Conservation (phyloP, 1,140 invertebrate genomes). For the Apolygus lucorum region DNA sequence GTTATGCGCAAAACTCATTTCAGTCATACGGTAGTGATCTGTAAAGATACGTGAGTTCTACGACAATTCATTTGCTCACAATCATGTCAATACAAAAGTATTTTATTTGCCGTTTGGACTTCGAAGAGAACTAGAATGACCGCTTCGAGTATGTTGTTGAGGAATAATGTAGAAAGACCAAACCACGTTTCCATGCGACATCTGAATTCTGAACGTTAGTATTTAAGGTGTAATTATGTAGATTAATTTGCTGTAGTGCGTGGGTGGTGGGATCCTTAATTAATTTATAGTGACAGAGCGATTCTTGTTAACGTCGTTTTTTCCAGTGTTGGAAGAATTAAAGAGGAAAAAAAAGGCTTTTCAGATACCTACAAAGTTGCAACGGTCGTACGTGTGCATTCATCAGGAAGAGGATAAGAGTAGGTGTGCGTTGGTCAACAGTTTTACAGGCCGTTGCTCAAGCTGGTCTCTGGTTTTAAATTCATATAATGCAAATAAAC, state of each 20-base stretch:
- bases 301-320: background rate
- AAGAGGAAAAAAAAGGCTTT: background rate
- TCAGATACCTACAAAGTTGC: no score
- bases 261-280: background rate
- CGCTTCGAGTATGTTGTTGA: no score
- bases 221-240: slow-evolving; percentile 28
- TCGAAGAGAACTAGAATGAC: no score
- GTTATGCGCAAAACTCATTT: no score
- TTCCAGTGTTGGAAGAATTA: background rate
- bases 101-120: no score
- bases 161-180: no score
- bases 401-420: background rate
- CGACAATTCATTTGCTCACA: no score
- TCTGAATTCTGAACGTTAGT: no score
- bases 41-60: no score
- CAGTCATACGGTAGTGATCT: no score
- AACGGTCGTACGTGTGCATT: background rate
- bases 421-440: slow-evolving; percentile 10
- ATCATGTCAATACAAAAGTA: no score
- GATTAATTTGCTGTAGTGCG: background rate
- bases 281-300: slow-evolving; percentile 3
- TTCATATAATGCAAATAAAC: slow-evolving; percentile 17
- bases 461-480: background rate
- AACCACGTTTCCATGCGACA: no score
- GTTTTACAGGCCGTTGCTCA: background rate